Evolutionary conservation across 2,113 vertebrate genomes (phyloP), one percentile per base, ranked within the genome.

Genomic region (Mystacornis crossleyi): DNA sequence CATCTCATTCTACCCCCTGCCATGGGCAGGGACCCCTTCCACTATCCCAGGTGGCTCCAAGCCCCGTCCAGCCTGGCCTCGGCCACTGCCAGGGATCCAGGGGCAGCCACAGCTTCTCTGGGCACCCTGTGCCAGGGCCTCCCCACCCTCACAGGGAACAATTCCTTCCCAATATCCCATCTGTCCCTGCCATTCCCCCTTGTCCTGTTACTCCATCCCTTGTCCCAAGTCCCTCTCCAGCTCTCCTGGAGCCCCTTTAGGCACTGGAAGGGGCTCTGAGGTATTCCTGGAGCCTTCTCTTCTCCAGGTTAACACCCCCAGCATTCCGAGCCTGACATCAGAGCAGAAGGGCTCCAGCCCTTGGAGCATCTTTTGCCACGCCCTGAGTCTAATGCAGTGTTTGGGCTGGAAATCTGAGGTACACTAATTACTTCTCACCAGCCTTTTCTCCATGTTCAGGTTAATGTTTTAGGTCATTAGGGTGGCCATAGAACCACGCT

Each of bases 101-200:
- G 42, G 58, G 21, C 57, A 88, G 31, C 66, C 75, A 8, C 75
- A 80, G 67, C 58, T 81, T 0, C 75, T 72, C 67, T 89, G 58
- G 33, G 23, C 77, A 73, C 14, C 67, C 74, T 66, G 60, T 65
- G 60, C 67, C 58, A 58, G 66, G 42, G 17, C 66, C 48, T 79
- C 0, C 12, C 40, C 55, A 47, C 29, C 65, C 42, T 72, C 2
- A 0, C 25, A 88, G 50, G 20, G 21, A 31, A 18, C 2, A 28
- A 72, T 81, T 81, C 12, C 36, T 58, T 1, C 51, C 21, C 67
- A 65, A 8, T 9, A 14, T 58, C 77, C 67, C 67, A 51, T 24
- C 67, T 0, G 26, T 0, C 21, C 26, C 43, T 58, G 31, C 12
- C 26, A 15, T 73, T n/a, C n/a, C n/a, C n/a, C n/a, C n/a, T n/a